Percentiles rank a stretch among this genome's conserved stretches.
These are phyloP conservation scores for Tokudaia tokunoshimensis DNA, from an alignment of 2,797 vertebrate genomes.

Conservation along the genomic window DNA sequence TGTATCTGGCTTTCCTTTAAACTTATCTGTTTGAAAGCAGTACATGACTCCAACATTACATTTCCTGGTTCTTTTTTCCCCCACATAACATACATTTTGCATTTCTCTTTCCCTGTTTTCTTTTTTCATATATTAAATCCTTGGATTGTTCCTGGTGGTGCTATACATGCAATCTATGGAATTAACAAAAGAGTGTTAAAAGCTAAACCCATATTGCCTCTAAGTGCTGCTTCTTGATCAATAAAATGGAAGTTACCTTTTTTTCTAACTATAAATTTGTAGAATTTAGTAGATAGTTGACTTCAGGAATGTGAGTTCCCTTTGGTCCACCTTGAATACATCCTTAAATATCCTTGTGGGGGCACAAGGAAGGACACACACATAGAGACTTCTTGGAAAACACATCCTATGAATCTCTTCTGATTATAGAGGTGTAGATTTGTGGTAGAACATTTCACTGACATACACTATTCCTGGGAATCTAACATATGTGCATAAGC, in stretches of 20 bases:
- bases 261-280: neutral
- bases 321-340: too few species aligned
- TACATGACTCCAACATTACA: neutral
- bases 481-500: neutral
- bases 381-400: neutral
- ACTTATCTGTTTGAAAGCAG: neutral
- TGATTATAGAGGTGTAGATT: neutral
- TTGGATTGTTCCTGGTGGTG: neutral
- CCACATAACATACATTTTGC: too few species aligned
- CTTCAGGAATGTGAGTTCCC: neutral
- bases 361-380: neutral
- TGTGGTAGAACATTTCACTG: neutral
- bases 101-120: neutral
- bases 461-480: neutral
- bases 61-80: too few species aligned
- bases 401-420: too few species aligned
- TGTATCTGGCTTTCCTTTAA: neutral
- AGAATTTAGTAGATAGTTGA: neutral
- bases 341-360: neutral
- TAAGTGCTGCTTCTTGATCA: neutral
- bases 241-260: too few species aligned
- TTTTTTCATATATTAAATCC: neutral
- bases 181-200: neutral
- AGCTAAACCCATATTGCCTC: neutral
- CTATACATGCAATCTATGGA: too few species aligned